A percentile compares a stretch with the other conserved stretches of the same genome.
These are phyloP conservation scores for Hoplias malabaricus DNA, from an alignment of 2,113 vertebrate genomes.

Conservation along the genomic window DNA sequence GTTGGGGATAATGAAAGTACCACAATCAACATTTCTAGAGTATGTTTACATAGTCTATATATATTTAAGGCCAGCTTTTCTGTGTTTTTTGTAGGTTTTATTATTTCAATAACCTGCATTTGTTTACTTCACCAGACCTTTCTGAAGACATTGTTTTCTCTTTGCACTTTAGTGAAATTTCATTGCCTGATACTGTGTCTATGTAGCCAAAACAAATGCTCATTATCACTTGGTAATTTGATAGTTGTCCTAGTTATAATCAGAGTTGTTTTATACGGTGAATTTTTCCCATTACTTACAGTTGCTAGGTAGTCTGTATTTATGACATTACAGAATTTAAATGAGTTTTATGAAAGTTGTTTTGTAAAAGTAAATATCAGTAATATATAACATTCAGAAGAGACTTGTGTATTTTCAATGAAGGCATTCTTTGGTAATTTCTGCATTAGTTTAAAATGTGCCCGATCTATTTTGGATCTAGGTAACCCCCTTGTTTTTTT, in stretches of 20 bases:
- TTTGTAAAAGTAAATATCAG: not conserved
- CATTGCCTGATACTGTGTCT: not conserved
- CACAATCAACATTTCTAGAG: not conserved
- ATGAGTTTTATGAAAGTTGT: not conserved
- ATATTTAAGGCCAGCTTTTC: not conserved
- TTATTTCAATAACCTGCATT: not conserved
- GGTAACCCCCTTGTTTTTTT: not conserved
- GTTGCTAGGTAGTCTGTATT: not conserved
- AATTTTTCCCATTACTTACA: not conserved
- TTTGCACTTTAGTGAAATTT: conserved; percentile 14
- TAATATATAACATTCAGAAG: not conserved
- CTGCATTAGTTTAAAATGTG: not conserved
- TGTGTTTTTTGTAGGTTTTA: not conserved
- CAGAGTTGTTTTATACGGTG: not conserved
- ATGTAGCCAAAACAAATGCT: not conserved
- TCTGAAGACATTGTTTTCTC: not conserved
- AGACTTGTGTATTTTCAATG: not conserved
- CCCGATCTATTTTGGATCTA: not conserved
- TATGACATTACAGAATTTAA: not conserved
- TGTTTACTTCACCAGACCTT: not conserved
- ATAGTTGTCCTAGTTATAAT: not conserved
- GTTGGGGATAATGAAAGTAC: not conserved
- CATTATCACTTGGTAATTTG: not conserved
- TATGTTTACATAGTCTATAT: not conserved
- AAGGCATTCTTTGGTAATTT: not conserved